Evolutionary conservation across 1,140 invertebrate species (phyloP), one percentile per base, ranked within the genome.

Genomic region (Phortica variegata): DNA sequence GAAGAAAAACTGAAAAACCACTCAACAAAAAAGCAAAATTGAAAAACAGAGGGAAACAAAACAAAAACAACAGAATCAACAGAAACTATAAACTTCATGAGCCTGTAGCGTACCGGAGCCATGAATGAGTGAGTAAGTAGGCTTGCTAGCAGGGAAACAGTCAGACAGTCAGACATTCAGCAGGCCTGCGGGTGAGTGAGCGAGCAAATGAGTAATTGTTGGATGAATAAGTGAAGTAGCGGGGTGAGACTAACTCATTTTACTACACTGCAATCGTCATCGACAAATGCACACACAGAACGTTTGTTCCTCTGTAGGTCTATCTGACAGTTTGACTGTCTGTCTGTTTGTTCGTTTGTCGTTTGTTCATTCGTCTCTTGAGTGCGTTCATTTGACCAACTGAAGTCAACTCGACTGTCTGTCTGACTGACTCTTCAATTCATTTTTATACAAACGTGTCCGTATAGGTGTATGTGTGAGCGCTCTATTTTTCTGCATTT

Each of bases 11-110:
- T 31, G 33, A 49, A 49, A 68, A 68, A 63, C 52, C 63, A 68
- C 63, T 68, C 63, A 56, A 68, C 56, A 58, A 69, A 58, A 65
- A 68, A 68, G 65, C 60, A 63, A 68, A 68, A 68, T 68, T 65
- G 68, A 63, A 56, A 68, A 66, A n/a, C n/a, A n/a, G n/a, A n/a
- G n/a, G n/a, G n/a, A n/a, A n/a, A n/a, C n/a, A n/a, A n/a, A n/a
- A n/a, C n/a, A n/a, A n/a, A n/a, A n/a, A n/a, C n/a, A 26, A 26
- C 10, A 26, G 5, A 10, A 26, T 26, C 5, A 26, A 26, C 23
- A 26, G 10, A 26, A 26, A 26, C 23, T 6, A 26, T 6, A 26
- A 26, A 26, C 23, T 26, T 26, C 10, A 26, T 26, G 23, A 5
- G 23, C 23, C 13, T 6, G 6, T 12, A n/a, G 32, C 32, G 6